Percentiles rank a stretch among this genome's conserved stretches.
These are phyloP conservation scores for Eospalax fontanierii DNA, from an alignment of 2,797 vertebrate genomes.

Conservation along the genomic window DNA sequence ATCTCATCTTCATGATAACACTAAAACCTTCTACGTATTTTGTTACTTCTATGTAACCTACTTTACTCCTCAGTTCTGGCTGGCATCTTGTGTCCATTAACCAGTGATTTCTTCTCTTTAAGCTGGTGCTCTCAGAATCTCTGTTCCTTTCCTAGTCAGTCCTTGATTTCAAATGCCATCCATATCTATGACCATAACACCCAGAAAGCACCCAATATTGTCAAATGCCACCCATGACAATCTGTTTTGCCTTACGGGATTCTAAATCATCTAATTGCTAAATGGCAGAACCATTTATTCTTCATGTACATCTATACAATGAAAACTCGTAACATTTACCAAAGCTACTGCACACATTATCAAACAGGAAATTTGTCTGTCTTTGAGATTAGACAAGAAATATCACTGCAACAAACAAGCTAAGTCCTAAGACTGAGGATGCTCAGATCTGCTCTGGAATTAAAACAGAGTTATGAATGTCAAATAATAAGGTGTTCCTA, in stretches of 20 bases:
- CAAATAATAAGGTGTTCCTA: neutral
- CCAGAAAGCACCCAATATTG: neutral
- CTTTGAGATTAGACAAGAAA: neutral
- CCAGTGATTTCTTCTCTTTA: neutral
- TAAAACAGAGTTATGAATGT: neutral
- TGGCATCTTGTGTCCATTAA: neutral
- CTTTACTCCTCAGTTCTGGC: neutral
- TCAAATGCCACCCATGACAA: neutral
- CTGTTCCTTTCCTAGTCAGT: neutral
- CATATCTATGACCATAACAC: neutral
- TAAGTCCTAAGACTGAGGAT: neutral
- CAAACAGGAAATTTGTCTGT: neutral
- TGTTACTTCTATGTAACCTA: no score
- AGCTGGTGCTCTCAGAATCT: neutral
- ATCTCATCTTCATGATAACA: neutral
- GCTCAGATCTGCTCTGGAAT: neutral
- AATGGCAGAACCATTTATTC: neutral
- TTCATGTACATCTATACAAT: neutral
- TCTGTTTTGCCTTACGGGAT: neutral
- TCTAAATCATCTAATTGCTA: neutral
- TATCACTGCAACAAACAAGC: neutral
- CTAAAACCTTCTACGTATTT: neutral
- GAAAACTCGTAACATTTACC: neutral
- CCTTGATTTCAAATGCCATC: neutral
- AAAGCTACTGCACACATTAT: neutral